Evolutionary conservation across 2,888 invertebrate genomes (phyloP), one percentile per base, ranked within the genome.

Genomic region (Eristalinus sepulchralis): DNA sequence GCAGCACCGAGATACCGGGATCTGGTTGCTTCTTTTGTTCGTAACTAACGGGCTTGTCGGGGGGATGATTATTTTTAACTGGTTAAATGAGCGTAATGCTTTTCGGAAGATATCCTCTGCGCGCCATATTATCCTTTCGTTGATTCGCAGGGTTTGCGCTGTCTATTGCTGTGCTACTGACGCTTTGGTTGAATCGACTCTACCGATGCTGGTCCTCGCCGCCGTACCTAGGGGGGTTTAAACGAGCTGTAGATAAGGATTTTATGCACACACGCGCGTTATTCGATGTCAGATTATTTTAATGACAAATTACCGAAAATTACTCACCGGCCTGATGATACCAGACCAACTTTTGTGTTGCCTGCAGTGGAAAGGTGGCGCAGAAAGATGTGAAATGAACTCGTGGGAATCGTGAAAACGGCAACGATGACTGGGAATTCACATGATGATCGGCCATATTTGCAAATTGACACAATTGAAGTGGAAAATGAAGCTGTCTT

Each of bases 221-320:
- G 8, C 8, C 4, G 39, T 47, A 47, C 47, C 47, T 47, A 71
- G 34, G 70, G 71, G 68, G 86, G 73, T 34, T 71, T 70, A 62
- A 75, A 66, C 71, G 83, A 83, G 67, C 60, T 8, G 68, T 22
- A 75, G 86, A 86, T 86, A 86, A 86, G 86, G 67, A 83, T 83
- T 86, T 83, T 75, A 79, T 86, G 82, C 86, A 86, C 73, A 88
- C 89, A 89, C 88, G 88, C 88, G 88, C 88, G 88, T 84, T 88
- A 88, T 88, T 88, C 84, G 89, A 88, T 88, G 84, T 89, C 88
- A 88, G 89, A 89, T 89, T 89, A 89, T 88, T 88, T 87, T 82
- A 86, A 88, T 89, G 89, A 89, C 89, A 89, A 89, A 89, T 89
- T 89, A 88, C 88, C 66, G 86, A 73, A 79, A 89, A 89, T 89